These are phyloP conservation scores for Leucozona laternaria DNA, from an alignment of 2,888 invertebrate genomes.

Conservation along the genomic window DNA sequence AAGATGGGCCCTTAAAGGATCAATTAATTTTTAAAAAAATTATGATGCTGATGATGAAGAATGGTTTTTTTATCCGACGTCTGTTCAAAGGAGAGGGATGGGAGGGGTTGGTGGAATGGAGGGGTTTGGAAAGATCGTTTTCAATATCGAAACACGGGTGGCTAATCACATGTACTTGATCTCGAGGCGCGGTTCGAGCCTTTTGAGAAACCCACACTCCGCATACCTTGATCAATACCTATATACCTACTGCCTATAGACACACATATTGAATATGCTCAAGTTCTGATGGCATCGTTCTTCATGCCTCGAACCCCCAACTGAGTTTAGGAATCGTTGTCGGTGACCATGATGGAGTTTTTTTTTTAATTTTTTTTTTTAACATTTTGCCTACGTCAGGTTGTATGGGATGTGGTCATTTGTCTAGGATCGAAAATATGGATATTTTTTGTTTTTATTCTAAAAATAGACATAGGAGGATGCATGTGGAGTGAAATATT, in stretches of 20 bases:
- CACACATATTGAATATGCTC: slow-evolving; percentile 18
- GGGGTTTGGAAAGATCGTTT: slow-evolving; percentile 25
- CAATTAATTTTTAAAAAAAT: slow-evolving; percentile 63
- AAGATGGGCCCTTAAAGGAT: slow-evolving; percentile 62
- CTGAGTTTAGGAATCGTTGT: slow-evolving; percentile 27
- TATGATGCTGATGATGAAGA: slow-evolving; percentile 60
- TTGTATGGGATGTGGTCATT: slow-evolving; percentile 61
- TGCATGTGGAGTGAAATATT: slow-evolving; percentile 72
- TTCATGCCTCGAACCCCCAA: slow-evolving; percentile 46
- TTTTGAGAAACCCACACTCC: slow-evolving; percentile 68
- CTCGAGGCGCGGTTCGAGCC: slow-evolving; percentile 44
- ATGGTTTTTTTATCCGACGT: slow-evolving; percentile 18
- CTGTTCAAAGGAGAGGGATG: too few species aligned
- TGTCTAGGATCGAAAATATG: slow-evolving; percentile 62
- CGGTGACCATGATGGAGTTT: slow-evolving; percentile 43
- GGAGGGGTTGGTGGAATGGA: background rate
- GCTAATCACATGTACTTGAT: slow-evolving; percentile 70
- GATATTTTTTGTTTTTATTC: background rate
- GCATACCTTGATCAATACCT: slow-evolving; percentile 11
- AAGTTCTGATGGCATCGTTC: slow-evolving; percentile 16
- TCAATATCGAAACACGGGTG: slow-evolving; percentile 67
- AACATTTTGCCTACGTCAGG: slow-evolving; percentile 57
- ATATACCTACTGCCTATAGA: background rate
- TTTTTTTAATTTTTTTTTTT: slow-evolving; percentile 13
- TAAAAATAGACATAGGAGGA: slow-evolving; percentile 35